These are phyloP conservation scores for Acestrorhynchus altus DNA, from an alignment of 2,797 vertebrate species.

Conservation along the genomic window DNA sequence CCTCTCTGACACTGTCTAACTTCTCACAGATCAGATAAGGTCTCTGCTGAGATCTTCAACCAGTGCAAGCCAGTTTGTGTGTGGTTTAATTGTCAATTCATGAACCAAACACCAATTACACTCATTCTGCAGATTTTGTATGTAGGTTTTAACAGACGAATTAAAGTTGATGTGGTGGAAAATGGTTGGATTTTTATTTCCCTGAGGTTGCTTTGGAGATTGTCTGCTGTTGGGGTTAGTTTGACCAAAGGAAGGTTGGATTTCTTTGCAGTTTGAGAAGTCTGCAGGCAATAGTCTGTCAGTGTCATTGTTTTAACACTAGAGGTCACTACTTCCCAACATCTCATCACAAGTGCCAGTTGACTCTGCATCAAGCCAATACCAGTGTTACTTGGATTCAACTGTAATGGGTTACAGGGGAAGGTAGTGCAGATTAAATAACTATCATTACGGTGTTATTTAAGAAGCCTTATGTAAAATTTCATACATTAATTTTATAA, in stretches of 20 bases:
- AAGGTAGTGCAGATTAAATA: no score
- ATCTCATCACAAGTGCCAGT: not conserved
- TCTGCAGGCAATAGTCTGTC: not conserved
- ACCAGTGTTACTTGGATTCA: no score
- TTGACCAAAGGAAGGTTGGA: no score
- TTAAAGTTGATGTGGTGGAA: conserved; percentile 42
- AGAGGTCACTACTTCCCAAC: not conserved
- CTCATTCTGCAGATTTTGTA: conserved; percentile 15
- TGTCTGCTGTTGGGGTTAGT: no score
- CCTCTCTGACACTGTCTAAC: not conserved
- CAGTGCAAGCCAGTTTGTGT: not conserved
- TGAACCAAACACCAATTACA: not conserved
- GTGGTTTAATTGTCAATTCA: not conserved
- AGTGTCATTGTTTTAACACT: not conserved
- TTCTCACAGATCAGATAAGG: not conserved
- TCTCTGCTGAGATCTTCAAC: not conserved
- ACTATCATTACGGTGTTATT: no score
- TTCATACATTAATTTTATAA: no score
- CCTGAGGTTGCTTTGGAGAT: not conserved
- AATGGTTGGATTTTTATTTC: not conserved
- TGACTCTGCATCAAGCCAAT: not conserved
- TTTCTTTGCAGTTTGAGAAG: not conserved
- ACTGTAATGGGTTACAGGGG: no score
- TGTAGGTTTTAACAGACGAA: conserved; percentile 5
- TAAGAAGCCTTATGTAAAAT: no score